These are phyloP conservation scores for Tragelaphus oryx DNA, from an alignment of 2,797 vertebrate species.

Conservation along the genomic window DNA sequence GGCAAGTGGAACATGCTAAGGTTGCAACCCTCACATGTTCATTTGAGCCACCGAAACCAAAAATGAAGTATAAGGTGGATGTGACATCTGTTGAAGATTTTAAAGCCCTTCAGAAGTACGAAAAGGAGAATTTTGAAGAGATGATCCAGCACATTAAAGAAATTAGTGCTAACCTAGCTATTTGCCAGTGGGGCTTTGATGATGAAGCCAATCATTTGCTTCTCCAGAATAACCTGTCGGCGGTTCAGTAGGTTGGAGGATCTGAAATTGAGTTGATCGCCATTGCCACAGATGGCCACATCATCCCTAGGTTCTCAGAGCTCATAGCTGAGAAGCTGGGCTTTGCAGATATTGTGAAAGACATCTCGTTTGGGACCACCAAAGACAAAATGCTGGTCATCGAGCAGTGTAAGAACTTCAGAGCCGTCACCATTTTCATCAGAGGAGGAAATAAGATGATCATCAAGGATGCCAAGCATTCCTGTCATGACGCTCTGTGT, in stretches of 20 bases:
- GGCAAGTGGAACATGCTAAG: slow-evolving; percentile 92
- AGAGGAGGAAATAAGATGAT: slow-evolving; percentile 99
- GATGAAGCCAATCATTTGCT: slow-evolving; percentile 97
- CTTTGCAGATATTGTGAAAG: slow-evolving; percentile 90
- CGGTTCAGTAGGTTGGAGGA: slow-evolving; percentile 96
- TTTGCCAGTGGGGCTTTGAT: slow-evolving; percentile 99
- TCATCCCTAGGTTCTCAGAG: slow-evolving; percentile 94
- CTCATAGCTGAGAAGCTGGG: slow-evolving; percentile 94
- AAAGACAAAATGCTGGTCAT: slow-evolving; percentile 98
- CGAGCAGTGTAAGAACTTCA: slow-evolving; percentile 95
- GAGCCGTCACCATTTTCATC: slow-evolving; percentile 97
- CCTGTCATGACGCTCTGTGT: slow-evolving; percentile 94
- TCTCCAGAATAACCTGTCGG: slow-evolving; percentile 94
- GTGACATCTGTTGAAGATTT: slow-evolving; percentile 97
- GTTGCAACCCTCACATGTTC: slow-evolving; percentile 98
- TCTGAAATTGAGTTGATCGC: slow-evolving; percentile 98
- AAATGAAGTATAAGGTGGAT: slow-evolving; percentile 99
- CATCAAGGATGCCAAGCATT: slow-evolving; percentile 96
- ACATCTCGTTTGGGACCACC: slow-evolving; percentile 96
- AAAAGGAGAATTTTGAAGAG: slow-evolving; percentile 95
- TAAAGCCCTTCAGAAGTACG: slow-evolving; percentile 94
- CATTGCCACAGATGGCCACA: slow-evolving; percentile 96
- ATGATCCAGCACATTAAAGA: slow-evolving; percentile 97
- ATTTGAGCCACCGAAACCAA: slow-evolving; percentile 97
- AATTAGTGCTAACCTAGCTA: slow-evolving; percentile 94